Evolutionary conservation across 2,888 invertebrate genomes (phyloP), one percentile per base, ranked within the genome.

Genomic region (Nomada lathburiana): DNA sequence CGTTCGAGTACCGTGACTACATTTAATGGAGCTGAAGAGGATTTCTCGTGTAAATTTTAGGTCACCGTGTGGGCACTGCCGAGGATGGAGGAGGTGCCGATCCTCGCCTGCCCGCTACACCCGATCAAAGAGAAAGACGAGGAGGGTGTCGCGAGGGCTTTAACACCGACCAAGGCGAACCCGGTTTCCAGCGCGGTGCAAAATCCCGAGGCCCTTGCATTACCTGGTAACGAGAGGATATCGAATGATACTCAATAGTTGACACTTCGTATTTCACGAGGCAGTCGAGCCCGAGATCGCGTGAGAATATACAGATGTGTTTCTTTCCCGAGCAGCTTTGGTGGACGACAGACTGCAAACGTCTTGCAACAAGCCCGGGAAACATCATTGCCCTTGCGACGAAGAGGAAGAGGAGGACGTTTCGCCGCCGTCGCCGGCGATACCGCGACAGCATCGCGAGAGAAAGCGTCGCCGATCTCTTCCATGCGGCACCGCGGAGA

Each of bases 371-470:
- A 95, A 96, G 86, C 97, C 95, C 78, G 97, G 97, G 0, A 97
- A 97, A 92, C 97, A 97, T 92, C 96, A 96, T 85, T 97, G 97
- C 93, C 96, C 95, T 74, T 97, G 97, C 90, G 96, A 96, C 88
- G 96, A 96, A 52, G 97, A 97, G 88, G 96, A 96, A 88, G 96
- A 96, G 52, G 97, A 97, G 88, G 96, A 96, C 2, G 96, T 95
- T 13, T 90, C 92, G 59, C 93, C 92, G 11, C 91, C 92, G 7
- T 92, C 92, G n/a, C 91, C 92, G 63, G 88, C 94, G 91, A 53
- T 92, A 62, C 84, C 76, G 1, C 89, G 93, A 76, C 87, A 92
- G 5, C 92, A 91, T 82, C 92, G 92, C 47, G 94, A 93, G 74
- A 88, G 92, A 52, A 94, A 93, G 80, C 92, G 93, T 57, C 92